Base-by-base conservation (phyloP, 2,888 invertebrate species). In the Pantelozetes paolii region DNA sequence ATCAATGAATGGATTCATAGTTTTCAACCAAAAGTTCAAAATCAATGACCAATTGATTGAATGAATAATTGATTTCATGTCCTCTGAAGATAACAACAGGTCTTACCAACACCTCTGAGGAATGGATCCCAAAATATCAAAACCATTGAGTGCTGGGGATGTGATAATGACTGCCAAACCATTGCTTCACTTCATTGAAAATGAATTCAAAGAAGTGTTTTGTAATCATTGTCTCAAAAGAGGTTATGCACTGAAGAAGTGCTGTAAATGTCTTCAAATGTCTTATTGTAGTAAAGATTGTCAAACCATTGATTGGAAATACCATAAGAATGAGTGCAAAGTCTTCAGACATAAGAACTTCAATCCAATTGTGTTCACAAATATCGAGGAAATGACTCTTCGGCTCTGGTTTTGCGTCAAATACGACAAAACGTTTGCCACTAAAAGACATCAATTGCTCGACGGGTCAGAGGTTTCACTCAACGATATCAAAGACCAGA, bases 321-420 rank as follows among this genome's bases (percentile, higher is more conserved):
- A 57, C 30, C 57, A 57, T 18, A 57, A 30, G 30, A 57, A 57
- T 57, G 57, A 57, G 57, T 57, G 57, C 57, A 28, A 57, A 57
- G 15, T 57, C 20, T 57, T 57, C 28, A 18, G 28, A 8, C 18
- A 50, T 18, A 57, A 57, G 15, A 26, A 23, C 23, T 54, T 8
- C 26, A 2, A 26, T 54, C 13, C 2, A 45, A 15, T 11, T 45
- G 45, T 45, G 11, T 45, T 6, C 45, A 45, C 36, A 8, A 36
- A 5, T 13, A 15, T 18, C 11, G 45, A 45, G 45, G 15, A 15
- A 36, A 36, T 9, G 36, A 45, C 45, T 9, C 11, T 45, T 45
- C 45, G 45, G 15, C 45, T 45, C 15, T 45, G 45, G 45, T 15
- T 45, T 45, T 2, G 11, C 45, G 15, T 45, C 18, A 9, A 45